Evolutionary conservation across 2,113 vertebrate genomes (phyloP).

Genomic region (Syngnathus scovelli): DNA sequence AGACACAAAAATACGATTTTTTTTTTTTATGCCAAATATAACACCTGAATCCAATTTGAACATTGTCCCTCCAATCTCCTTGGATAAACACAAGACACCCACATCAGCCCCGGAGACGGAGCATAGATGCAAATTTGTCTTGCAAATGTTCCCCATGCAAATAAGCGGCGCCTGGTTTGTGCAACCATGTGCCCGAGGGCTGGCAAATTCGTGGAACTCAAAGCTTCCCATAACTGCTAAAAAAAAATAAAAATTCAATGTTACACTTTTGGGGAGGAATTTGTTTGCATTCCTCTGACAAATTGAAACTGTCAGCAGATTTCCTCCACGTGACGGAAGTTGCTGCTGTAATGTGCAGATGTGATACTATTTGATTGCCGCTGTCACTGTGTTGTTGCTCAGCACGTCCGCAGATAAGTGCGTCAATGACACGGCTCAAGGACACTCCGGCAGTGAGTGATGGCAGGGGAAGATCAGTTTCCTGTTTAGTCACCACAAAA

Average conservation of each 20-base stretch:
- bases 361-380: slow-evolving; percentile 48
- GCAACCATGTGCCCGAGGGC: slow-evolving; percentile 33
- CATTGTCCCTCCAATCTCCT: background rate
- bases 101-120: slow-evolving; percentile 13
- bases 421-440: background rate
- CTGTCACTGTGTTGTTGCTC: slow-evolving; percentile 25
- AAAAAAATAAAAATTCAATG: slow-evolving; percentile 11
- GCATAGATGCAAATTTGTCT: slow-evolving; percentile 72
- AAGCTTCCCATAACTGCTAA: background rate
- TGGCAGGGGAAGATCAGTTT: background rate
- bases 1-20: background rate
- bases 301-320: slow-evolving; percentile 40
- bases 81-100: slow-evolving; percentile 1
- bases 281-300: background rate
- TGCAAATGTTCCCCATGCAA: slow-evolving; percentile 85
- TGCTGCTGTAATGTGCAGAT: slow-evolving; percentile 13
- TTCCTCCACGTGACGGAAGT: slow-evolving; percentile 48
- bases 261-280: background rate
- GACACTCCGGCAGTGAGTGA: slow-evolving; percentile 15
- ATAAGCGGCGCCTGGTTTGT: slow-evolving; percentile 45
- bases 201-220: slow-evolving; percentile 17
- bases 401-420: slow-evolving; percentile 39
- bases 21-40: slow-evolving; percentile 2
- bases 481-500: background rate
- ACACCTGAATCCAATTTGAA: background rate